Percentiles rank a stretch among this genome's conserved stretches.
phyloP scores from a whole-genome alignment of 2,113 vertebrate species.

The Gymnogyps californianus region DNA sequence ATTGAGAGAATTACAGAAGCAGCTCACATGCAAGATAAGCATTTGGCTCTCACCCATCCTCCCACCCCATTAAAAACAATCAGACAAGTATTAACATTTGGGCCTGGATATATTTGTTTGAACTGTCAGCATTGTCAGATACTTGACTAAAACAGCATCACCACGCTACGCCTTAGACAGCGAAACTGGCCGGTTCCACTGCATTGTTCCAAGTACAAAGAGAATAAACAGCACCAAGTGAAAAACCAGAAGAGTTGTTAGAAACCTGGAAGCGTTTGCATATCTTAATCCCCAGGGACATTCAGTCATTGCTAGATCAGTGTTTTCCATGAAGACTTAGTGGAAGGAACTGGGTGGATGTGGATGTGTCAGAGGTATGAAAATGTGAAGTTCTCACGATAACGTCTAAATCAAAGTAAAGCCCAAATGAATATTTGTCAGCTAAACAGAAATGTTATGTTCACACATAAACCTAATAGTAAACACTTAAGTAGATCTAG shows the following conservation, averaged over 20 bases:
- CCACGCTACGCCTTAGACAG: not conserved
- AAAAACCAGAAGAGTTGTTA: not conserved
- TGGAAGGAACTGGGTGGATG: conserved; percentile 52
- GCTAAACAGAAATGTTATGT: not conserved
- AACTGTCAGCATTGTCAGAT: not conserved
- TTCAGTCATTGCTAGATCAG: not conserved
- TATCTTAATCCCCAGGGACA: not conserved
- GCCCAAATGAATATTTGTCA: not conserved
- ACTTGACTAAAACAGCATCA: not conserved
- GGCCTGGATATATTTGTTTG: not conserved
- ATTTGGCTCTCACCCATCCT: not conserved
- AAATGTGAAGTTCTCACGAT: conserved; percentile 12
- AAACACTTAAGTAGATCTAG: not conserved
- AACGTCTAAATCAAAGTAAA: not conserved
- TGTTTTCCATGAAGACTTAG: not conserved
- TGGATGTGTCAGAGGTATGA: conserved; percentile 25
- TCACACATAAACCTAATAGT: not conserved
- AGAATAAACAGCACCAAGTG: not conserved
- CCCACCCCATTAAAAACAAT: not conserved
- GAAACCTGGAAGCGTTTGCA: conserved; percentile 6
- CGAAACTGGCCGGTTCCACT: not conserved
- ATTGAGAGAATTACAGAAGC: not conserved
- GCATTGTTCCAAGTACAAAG: not conserved
- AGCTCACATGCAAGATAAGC: not conserved
- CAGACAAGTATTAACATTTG: not conserved